phyloP scores from a whole-genome alignment of 1,140 invertebrate genomes.

The Sycobia sp. region DNA sequence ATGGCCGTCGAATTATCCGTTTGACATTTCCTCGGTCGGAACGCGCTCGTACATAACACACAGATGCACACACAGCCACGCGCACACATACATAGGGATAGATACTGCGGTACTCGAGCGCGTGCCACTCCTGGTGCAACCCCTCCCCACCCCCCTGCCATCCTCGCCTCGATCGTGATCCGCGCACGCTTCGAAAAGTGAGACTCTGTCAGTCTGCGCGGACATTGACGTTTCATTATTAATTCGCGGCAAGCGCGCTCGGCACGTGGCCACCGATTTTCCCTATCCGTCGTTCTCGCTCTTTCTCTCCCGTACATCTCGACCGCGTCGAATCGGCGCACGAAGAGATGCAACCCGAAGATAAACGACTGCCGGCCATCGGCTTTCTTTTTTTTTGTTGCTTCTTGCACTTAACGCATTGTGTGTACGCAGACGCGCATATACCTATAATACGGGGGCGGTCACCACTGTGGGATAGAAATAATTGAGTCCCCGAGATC shows the following conservation, averaged over 20 bases:
- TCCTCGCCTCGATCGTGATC: background rate
- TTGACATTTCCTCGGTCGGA: conserved; percentile 10
- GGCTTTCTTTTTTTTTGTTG: conserved; percentile 13
- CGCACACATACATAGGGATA: too few relatives aligned
- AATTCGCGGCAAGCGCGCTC: conserved; percentile 1
- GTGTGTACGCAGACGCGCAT: background rate
- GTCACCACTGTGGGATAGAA: background rate
- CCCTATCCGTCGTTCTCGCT: background rate
- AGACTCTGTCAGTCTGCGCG: background rate
- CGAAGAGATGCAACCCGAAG: conserved; percentile 22
- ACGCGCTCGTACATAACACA: background rate
- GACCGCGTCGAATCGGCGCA: conserved; percentile 11
- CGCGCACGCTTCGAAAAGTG: background rate
- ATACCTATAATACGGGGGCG: too few relatives aligned
- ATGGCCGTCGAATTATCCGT: conserved; percentile 45
- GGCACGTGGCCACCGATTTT: conserved; percentile 25
- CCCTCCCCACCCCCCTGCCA: background rate
- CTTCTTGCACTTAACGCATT: background rate
- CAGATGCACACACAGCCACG: too few relatives aligned
- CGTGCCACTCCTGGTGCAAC: too few relatives aligned
- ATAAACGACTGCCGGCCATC: conserved; percentile 31
- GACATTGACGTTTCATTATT: conserved; percentile 24
- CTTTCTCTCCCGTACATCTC: background rate
- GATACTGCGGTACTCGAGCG: too few relatives aligned
- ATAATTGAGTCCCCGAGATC: conserved; percentile 26